These are phyloP conservation scores for Colistium nudipinnis DNA, from an alignment of 2,113 vertebrate genomes.

Conservation along the genomic window DNA sequence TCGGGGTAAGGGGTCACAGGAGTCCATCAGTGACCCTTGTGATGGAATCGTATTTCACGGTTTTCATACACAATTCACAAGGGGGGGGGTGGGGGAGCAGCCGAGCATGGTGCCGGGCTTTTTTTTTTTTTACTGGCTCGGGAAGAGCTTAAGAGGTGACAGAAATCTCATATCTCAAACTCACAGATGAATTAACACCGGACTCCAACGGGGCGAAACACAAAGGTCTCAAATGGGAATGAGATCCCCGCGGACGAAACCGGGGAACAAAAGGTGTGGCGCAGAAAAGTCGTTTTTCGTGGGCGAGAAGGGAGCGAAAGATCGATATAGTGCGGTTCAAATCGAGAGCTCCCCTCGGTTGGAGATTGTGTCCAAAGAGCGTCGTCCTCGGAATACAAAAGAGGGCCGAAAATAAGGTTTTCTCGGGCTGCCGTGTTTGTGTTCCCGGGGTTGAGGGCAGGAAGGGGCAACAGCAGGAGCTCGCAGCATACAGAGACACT, in stretches of 20 bases:
- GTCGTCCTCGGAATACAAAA: conserved; percentile 65
- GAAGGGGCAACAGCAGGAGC: conserved; percentile 44
- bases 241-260: conserved; percentile 43
- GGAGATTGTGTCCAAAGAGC: conserved; percentile 55
- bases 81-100: background rate
- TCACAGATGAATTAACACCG: conserved; percentile 60
- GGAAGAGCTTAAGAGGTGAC: conserved; percentile 39
- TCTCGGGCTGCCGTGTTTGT: conserved; percentile 38
- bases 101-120: too few species aligned
- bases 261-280: conserved; percentile 30
- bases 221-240: conserved; percentile 49
- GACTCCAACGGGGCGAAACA: conserved; percentile 27
- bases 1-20: conserved; percentile 9
- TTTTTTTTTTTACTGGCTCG: conserved; percentile 24
- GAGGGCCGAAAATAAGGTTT: conserved; percentile 40
- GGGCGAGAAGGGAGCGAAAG: conserved; percentile 49
- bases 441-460: conserved; percentile 44
- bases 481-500: conserved; percentile 35
- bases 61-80: conserved; percentile 44
- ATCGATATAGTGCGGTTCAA: conserved; percentile 62
- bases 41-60: conserved; percentile 29
- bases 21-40: conserved; percentile 19
- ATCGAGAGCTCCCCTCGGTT: conserved; percentile 62
- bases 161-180: conserved; percentile 48
- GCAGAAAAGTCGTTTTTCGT: conserved; percentile 55